Base-by-base conservation (phyloP, 2,888 invertebrate species). In the Xylocampa areola region DNA sequence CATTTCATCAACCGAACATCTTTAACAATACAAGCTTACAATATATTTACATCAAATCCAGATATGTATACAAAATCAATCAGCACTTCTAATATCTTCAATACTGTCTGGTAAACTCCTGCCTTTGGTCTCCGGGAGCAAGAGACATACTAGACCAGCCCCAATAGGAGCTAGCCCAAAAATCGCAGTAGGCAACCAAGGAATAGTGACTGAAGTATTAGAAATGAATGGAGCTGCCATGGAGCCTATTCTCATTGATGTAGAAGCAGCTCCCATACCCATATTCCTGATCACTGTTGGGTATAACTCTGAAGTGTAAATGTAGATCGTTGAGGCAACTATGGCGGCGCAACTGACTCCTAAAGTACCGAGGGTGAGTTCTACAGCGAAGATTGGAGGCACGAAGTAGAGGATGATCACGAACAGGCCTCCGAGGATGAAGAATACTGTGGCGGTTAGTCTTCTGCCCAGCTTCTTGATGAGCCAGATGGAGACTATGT, bases 261-360 rank as follows among this genome's bases (percentile, higher is more conserved):
- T 97, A 0, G 98, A 98, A 44, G 97, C 96, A 0, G 96, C 95
- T 0, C 98, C 98, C 81, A 98, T 95, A 0, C 97, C 98, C 81
- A 97, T 96, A 77, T 98, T 98, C 10, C 98, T 94, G 0, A 98
- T 96, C 0, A 97, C 96, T 0, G 98, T 98, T 0, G 98, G 98
- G 81, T 97, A 98, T 4, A 98, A 83, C 85, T 98, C 98, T 0
- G 97, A 97, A 0, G 97, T 96, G 86, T 96, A 98, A 6, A 98
- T 95, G 83, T 98, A 98, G 7, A 97, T 96, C 0, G 97, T 96
- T 0, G 97, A 96, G 70, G 98, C 98, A 0, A 96, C 96, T 0
- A 97, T 95, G 0, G 97, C 95, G 17, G 96, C 95, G 6, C 97
- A 97, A 65, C 97, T 96, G 68, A 98, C 96, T 0, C 97, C 97